Evolutionary conservation across 1,140 invertebrate genomes (phyloP), one percentile per base, ranked within the genome.

Genomic region (Scaptodrosophila lebanonensis): DNA sequence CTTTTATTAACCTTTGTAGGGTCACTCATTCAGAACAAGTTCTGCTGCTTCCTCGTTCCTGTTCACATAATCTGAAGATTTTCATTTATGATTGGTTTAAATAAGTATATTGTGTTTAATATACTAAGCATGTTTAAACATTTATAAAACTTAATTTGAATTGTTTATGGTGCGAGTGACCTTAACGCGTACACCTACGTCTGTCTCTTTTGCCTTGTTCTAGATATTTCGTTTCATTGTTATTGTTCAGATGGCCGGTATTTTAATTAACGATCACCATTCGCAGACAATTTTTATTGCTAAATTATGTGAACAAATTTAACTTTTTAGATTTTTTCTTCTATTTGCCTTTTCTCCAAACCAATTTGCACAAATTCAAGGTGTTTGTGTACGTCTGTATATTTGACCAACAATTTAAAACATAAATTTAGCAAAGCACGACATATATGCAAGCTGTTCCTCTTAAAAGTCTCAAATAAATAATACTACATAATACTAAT

Each of bases 301-400:
- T 40, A 52, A 60, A 66, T 64, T 79, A 70, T 66, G 59, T 60
- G 70, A 63, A 63, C n/a, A 61, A 45, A 39, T 38, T 17, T 8
- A 50, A 27, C 20, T 30, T 38, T 36, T 42, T 33, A 9, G 16
- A 22, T 12, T n/a, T n/a, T n/a, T n/a, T n/a, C n/a, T n/a, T n/a
- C n/a, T n/a, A 9, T 45, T 29, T 20, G 35, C 35, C n/a, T 44
- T 20, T 27, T 42, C 49, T n/a, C n/a, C n/a, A n/a, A 11, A 13
- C 18, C 47, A 77, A 72, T 77, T 79, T 65, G 72, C 72, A 77
- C 53, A 68, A 57, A 40, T 51, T 77, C 72, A 77, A 73, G 72
- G 73, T 59, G 39, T 47, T 49, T 30, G 36, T 2, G 60, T 22
- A 40, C 43, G 40, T 64, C 52, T 36, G 35, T 56, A 16, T 58